A percentile compares a stretch with the other conserved stretches of the same genome.
phyloP scores from a whole-genome alignment of 2,113 vertebrate genomes.

The Illadopsis cleaveri region DNA sequence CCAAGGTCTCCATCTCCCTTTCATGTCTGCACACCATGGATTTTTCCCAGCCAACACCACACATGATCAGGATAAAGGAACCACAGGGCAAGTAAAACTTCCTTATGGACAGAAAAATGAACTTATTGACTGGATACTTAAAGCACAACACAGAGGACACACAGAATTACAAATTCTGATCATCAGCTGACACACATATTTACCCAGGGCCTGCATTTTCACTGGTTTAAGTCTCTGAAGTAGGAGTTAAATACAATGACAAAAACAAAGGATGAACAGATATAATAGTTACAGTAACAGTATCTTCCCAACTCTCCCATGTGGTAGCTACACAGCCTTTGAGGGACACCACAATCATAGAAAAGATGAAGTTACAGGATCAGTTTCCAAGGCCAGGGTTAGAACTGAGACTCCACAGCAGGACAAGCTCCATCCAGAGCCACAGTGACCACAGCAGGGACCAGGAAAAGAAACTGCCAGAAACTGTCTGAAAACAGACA shows the following conservation, averaged over 20 bases:
- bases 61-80: not conserved
- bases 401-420: not conserved
- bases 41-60: not conserved
- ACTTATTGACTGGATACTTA: not conserved
- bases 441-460: not conserved
- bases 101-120: not conserved
- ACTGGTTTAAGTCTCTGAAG: not conserved
- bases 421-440: not conserved
- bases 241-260: not conserved
- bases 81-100: not conserved
- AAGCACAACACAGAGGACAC: not conserved
- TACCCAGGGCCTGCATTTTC: not conserved
- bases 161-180: not conserved
- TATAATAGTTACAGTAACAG: not conserved
- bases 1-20: not conserved
- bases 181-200: not conserved
- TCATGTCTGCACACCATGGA: not conserved
- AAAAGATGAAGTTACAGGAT: constrained; percentile 1
- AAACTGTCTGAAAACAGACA: not conserved
- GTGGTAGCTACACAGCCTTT: not conserved
- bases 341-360: not conserved
- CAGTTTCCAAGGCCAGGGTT: not conserved
- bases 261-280: not conserved
- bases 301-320: not conserved
- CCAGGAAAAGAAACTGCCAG: not conserved